A percentile compares a stretch with the other conserved stretches of the same genome.
Evolutionary conservation across 2,888 invertebrate species (phyloP).

Genomic region (Drosophila neonasuta): DNA sequence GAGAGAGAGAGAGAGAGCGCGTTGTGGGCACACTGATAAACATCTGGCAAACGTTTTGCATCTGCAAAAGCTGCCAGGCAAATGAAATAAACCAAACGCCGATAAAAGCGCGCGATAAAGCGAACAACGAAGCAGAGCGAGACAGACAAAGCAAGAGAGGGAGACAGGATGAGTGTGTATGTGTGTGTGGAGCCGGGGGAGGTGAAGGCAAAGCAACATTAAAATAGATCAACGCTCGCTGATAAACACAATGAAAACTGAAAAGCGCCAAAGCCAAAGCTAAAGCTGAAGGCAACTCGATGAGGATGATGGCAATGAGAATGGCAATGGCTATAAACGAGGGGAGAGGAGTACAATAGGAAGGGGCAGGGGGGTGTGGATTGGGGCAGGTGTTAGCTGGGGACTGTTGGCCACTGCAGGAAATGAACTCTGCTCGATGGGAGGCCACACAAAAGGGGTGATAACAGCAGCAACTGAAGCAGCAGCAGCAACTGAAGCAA

Average conservation of each 20-base stretch:
- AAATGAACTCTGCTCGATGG: slow-evolving; percentile 39
- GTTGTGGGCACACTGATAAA: slow-evolving; percentile 51
- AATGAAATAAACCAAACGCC: slow-evolving; percentile 75
- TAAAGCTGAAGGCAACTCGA: slow-evolving; percentile 39
- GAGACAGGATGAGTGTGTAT: slow-evolving; percentile 20
- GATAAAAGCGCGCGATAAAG: slow-evolving; percentile 56
- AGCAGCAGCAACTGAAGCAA: neutral
- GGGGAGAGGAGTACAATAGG: slow-evolving; percentile 5
- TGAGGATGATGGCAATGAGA: slow-evolving; percentile 8
- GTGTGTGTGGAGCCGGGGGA: slow-evolving; percentile 8
- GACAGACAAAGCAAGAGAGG: slow-evolving; percentile 5
- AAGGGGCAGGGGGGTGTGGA: neutral
- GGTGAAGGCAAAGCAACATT: slow-evolving; percentile 50
- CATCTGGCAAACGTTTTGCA: slow-evolving; percentile 65
- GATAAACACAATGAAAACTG: slow-evolving; percentile 66
- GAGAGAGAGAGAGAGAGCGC: neutral
- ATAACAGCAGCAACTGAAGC: slow-evolving; percentile 28
- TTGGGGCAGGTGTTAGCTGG: slow-evolving; percentile 41
- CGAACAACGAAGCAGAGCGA: slow-evolving; percentile 10
- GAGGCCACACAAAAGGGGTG: slow-evolving; percentile 44
- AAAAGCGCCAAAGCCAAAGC: slow-evolving; percentile 57
- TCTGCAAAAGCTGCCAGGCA: slow-evolving; percentile 70
- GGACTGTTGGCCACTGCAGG: slow-evolving; percentile 34
- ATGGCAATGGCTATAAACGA: slow-evolving; percentile 6
- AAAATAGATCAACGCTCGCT: slow-evolving; percentile 70